Percentiles rank a stretch among this genome's conserved stretches.
These are phyloP conservation scores for Hydrophis major DNA, from an alignment of 2,797 vertebrate genomes.

Conservation along the genomic window DNA sequence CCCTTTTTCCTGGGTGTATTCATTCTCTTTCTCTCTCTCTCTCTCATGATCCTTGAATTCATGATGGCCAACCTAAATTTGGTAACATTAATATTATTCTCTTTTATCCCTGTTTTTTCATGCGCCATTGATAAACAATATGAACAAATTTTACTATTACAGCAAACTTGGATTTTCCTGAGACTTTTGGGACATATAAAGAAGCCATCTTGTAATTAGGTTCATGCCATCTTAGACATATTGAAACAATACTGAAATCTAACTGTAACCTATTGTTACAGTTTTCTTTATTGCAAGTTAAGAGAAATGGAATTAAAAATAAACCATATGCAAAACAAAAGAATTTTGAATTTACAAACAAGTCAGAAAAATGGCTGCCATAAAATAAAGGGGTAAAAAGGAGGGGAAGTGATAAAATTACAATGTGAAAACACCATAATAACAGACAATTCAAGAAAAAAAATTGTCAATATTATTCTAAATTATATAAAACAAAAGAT, in stretches of 20 bases:
- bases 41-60: neutral
- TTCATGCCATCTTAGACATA: neutral
- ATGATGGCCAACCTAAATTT: constrained; percentile 56
- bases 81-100: constrained; percentile 51
- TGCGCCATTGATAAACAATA: constrained; percentile 42
- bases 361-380: neutral
- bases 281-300: neutral
- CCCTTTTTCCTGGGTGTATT: constrained; percentile 28
- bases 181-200: neutral
- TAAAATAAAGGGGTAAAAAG: neutral
- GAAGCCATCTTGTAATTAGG: neutral
- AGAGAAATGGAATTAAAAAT: neutral
- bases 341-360: neutral
- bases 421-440: neutral
- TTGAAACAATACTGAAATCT: neutral
- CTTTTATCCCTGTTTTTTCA: constrained; percentile 41
- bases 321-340: neutral
- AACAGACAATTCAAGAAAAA: neutral
- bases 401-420: neutral
- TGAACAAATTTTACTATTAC: neutral
- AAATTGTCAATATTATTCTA: neutral
- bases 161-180: constrained; percentile 6
- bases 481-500: neutral
- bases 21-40: neutral
- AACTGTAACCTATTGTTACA: neutral